Evolutionary conservation across 2,113 vertebrate genomes (phyloP), one percentile per base, ranked within the genome.

Genomic region (Oophaga pumilio): DNA sequence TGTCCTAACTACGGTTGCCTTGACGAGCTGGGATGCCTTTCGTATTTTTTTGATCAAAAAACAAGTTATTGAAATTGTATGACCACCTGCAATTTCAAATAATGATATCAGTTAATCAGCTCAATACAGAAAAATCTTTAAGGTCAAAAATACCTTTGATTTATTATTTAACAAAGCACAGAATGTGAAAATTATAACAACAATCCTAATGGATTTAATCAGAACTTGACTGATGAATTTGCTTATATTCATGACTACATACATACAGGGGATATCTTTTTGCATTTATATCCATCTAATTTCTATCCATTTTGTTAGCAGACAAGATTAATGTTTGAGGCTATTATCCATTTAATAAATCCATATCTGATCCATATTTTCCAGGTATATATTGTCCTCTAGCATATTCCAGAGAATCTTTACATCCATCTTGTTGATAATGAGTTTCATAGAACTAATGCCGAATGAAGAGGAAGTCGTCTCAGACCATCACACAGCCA

Each of bases 291-390:
- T 73, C 28, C 69, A 49, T 33, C 14, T 17, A 17, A 26, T 69
- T 11, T 33, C 68, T 33, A 71, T 71, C 14, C 28, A 28, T 71
- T 73, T 73, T 73, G 7, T 17, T 4, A 20, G 28, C 15, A 43
- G 33, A 73, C 28, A 73, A 73, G 69, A 73, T 73, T 43, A 73
- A 49, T 73, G 69, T 43, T 43, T 49, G 1, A 43, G 17, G 15
- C 17, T 17, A 73, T 43, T 73, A 73, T 73, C 15, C 69, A 73
- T 49, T 73, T 73, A 73, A 73, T 73, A 73, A 18, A 73, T 73
- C 33, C 69, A 49, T 49, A 73, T 73, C 69, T 73, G 69, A 73
- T 73, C 28, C 69, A 73, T 73, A 73, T 73, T 73, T 73, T 73
- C 17, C 33, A 73, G 69, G 69, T 73, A 49, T 43, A 49, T 73